Percentiles rank a stretch among this genome's conserved stretches.
phyloP scores from a whole-genome alignment of 1,140 invertebrate genomes.

The Sinella curviseta region DNA sequence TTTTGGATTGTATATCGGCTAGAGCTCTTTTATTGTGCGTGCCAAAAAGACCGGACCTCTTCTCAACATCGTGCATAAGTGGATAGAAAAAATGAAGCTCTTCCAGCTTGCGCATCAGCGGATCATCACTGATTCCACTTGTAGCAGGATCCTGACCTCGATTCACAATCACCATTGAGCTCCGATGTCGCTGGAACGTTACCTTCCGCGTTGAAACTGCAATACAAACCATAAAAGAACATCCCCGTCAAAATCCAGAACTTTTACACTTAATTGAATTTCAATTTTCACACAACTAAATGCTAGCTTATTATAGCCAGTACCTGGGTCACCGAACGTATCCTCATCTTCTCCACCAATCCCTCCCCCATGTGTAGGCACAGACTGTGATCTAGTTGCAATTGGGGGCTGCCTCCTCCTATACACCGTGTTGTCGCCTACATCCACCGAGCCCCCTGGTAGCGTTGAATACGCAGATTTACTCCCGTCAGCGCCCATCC shows the following conservation, averaged over 20 bases:
- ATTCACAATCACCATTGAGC: constrained; percentile 41
- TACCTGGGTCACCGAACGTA: not conserved
- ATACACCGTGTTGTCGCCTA: too few relatives aligned
- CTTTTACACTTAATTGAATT: not conserved
- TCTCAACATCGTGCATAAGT: constrained; percentile 39
- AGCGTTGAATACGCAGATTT: not conserved
- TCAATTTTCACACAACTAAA: not conserved
- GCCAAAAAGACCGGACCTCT: constrained; percentile 12
- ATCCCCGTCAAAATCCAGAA: too few relatives aligned
- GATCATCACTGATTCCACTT: constrained; percentile 18
- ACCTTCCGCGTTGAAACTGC: not conserved
- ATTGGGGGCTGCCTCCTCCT: not conserved
- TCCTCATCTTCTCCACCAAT: not conserved
- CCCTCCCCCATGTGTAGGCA: not conserved
- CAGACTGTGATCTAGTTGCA: not conserved
- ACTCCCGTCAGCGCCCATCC: not conserved
- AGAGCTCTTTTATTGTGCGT: constrained; percentile 20
- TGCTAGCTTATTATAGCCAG: not conserved
- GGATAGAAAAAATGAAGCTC: constrained; percentile 38
- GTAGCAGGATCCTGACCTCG: not conserved
- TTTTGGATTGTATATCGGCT: constrained; percentile 31
- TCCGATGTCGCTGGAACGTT: not conserved
- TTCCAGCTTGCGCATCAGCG: constrained; percentile 17
- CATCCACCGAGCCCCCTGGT: too few relatives aligned
- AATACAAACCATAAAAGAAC: too few relatives aligned